phyloP scores from a whole-genome alignment of 2,797 vertebrate species.

The Urosaurus nigricauda region DNA sequence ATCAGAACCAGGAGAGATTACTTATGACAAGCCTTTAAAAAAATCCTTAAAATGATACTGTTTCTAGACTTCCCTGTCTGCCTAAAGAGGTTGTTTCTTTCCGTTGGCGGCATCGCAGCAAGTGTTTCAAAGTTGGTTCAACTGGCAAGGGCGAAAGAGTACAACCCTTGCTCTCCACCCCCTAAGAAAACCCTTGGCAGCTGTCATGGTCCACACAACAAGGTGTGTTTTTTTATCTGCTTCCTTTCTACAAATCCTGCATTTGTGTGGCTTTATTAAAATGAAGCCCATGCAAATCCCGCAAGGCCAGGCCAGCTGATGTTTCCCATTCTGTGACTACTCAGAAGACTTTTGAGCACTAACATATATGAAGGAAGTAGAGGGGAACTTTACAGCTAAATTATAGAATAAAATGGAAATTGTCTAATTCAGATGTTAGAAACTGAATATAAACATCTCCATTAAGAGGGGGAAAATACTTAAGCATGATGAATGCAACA shows the following conservation, averaged over 20 bases:
- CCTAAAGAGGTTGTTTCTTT: slow-evolving; percentile 7
- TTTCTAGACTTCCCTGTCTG: background rate
- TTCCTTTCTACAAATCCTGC: background rate
- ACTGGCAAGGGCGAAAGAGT: background rate
- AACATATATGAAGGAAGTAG: too few relatives aligned
- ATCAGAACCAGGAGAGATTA: background rate
- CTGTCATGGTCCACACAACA: background rate
- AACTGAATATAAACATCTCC: too few relatives aligned
- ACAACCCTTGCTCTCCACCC: background rate
- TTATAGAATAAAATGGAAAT: too few relatives aligned
- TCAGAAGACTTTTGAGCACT: background rate
- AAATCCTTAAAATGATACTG: background rate
- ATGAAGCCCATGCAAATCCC: background rate
- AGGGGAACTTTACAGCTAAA: too few relatives aligned
- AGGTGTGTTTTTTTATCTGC: background rate
- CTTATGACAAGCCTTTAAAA: background rate
- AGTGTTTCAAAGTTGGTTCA: background rate
- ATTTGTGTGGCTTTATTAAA: background rate
- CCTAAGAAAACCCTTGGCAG: background rate
- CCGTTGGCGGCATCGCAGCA: background rate
- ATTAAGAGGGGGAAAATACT: too few relatives aligned
- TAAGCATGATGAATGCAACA: too few relatives aligned
- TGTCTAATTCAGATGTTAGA: too few relatives aligned
- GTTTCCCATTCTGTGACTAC: background rate
- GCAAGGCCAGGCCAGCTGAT: background rate